Conservation (phyloP, 1,140 invertebrate genomes). For the Drosophila setifemur region DNA sequence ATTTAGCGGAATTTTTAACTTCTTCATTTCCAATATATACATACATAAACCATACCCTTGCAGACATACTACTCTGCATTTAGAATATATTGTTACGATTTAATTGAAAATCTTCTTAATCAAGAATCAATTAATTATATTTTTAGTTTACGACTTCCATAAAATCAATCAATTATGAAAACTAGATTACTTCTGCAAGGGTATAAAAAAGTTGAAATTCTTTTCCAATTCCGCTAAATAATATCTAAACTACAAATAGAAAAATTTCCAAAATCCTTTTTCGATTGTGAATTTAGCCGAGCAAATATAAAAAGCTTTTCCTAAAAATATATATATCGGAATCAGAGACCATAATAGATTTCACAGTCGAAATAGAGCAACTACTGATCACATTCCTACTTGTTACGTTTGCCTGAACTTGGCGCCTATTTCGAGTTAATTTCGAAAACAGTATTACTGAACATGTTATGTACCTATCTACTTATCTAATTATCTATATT, state of each 20-base stretch:
- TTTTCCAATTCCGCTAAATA: no score
- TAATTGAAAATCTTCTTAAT: no score
- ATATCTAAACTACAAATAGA: background rate
- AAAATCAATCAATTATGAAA: no score
- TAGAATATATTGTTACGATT: no score
- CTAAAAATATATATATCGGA: background rate
- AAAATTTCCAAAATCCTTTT: background rate
- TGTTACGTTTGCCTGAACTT: slow-evolving; percentile 7
- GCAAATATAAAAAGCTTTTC: slow-evolving; percentile 10
- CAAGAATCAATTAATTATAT: no score
- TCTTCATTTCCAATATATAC: background rate
- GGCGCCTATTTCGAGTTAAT: slow-evolving; percentile 33
- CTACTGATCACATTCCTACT: background rate
- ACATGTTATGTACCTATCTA: slow-evolving; percentile 37
- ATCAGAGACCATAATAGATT: no score
- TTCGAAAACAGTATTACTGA: slow-evolving; percentile 51
- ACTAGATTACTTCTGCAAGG: no score
- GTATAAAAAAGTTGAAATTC: no score
- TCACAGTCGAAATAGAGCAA: background rate
- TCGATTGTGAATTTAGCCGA: background rate
- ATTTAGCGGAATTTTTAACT: background rate
- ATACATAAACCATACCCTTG: no score
- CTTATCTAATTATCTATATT: slow-evolving; percentile 4
- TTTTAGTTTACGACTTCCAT: no score
- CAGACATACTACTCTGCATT: no score